Base-by-base conservation (phyloP, 2,888 invertebrate species). In the Rhopalosiphum nymphaeae region DNA sequence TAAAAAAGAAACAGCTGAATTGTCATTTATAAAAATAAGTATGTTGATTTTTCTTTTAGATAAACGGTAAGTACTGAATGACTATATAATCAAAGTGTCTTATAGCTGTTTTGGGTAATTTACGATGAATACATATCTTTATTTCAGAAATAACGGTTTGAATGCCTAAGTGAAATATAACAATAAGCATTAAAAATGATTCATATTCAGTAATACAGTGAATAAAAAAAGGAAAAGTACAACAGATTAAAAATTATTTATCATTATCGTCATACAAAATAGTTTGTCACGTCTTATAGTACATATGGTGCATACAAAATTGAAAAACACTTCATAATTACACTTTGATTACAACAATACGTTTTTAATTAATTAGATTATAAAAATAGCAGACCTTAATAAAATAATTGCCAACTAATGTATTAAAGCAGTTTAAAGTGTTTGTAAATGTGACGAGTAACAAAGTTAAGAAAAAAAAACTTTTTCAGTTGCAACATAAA, bases 321-420 rank as follows among this genome's bases (percentile, higher is more conserved):
- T 78, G 21, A 78, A 78, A 78, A 78, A n/a, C 78, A 78, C 78
- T 78, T 9, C 36, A 78, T 78, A 36, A 78, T 86, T 86, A 46
- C 1, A 29, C 44, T 85, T 78, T 36, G 78, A 78, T 36, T 78
- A 78, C 21, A 36, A 36, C 36, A 36, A 78, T 78, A 78, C 78
- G 25, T 78, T 78, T 78, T 78, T 21, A 78, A 21, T 78, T 36
- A 78, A 56, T 89, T 89, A 42, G 42, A 36, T 56, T 29, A 26
- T 42, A 89, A 29, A 57, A 57, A 57, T 3, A 42, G 44, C 0
- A 44, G 44, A 29, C 16, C 3, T n/a, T 46, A 46, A 61, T 46
- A 21, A 90, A 61, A 86, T 91, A 91, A 85, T 91, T 91, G 25
- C n/a, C 86, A 46, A 57, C 44, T 91, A 57, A 86, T 56, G 29